These are phyloP conservation scores for Trachelus tabidus DNA, from an alignment of 2,888 invertebrate genomes.

Conservation along the genomic window DNA sequence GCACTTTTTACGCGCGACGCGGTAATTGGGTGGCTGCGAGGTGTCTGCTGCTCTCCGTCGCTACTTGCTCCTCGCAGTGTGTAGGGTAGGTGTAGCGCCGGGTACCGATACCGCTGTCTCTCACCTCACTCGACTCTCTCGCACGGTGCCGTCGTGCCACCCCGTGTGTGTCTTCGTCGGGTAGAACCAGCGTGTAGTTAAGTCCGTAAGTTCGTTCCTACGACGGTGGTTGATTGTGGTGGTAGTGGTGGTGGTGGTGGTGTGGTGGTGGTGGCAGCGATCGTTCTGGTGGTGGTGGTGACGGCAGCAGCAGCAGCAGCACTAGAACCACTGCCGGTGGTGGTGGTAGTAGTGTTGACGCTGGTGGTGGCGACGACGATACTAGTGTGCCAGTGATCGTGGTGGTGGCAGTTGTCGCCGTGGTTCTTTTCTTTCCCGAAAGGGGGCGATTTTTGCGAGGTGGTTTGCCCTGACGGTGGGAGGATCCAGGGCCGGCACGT, in stretches of 20 bases:
- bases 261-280: conserved; percentile 27
- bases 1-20: conserved; percentile 6
- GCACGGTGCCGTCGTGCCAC: conserved; percentile 13
- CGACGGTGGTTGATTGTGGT: conserved; percentile 46
- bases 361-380: conserved; percentile 28
- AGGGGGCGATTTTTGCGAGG: conserved; percentile 64
- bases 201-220: conserved; percentile 42
- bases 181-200: conserved; percentile 16
- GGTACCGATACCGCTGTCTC: conserved; percentile 13
- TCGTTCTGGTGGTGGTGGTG: conserved; percentile 40
- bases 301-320: conserved; percentile 7
- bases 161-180: conserved; percentile 19
- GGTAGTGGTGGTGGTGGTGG: conserved; percentile 25
- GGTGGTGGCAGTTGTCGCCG: conserved; percentile 58
- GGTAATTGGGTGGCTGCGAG: conserved; percentile 6
- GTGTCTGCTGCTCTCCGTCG: conserved; percentile 1
- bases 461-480: conserved; percentile 58
- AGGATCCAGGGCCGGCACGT: conserved; percentile 52
- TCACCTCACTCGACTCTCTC: conserved; percentile 8
- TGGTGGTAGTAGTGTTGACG: conserved; percentile 32
- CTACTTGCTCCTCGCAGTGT: conserved; percentile 1
- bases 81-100: conserved; percentile 13
- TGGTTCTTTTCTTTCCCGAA: conserved; percentile 57
- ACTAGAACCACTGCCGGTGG: conserved; percentile 25
- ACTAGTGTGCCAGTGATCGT: conserved; percentile 17